phyloP scores from a whole-genome alignment of 2,113 vertebrate genomes.

The Syngnathoides biaculeatus region DNA sequence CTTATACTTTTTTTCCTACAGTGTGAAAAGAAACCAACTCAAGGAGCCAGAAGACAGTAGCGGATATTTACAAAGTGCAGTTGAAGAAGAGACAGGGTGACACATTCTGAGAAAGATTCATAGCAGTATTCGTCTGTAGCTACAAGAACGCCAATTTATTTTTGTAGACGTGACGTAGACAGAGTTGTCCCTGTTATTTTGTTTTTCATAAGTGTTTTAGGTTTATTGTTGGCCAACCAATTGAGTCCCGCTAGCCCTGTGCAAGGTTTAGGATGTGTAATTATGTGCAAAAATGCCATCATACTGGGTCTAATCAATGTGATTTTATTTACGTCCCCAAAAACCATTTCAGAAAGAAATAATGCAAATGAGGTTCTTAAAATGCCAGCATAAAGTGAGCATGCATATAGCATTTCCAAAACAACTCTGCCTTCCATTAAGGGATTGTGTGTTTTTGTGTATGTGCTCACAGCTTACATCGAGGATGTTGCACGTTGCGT shows the following conservation, averaged over 20 bases:
- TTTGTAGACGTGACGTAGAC: too few species aligned
- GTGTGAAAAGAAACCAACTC: too few species aligned
- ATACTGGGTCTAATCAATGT: background rate
- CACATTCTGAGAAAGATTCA: too few species aligned
- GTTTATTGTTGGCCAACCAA: background rate
- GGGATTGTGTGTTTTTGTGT: slow-evolving; percentile 11
- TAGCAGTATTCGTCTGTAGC: too few species aligned
- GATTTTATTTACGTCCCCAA: background rate
- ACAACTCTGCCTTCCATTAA: background rate
- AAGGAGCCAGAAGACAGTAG: too few species aligned
- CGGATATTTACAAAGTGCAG: too few species aligned
- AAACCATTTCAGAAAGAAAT: background rate
- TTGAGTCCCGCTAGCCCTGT: background rate
- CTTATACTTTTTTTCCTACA: too few species aligned
- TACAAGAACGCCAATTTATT: too few species aligned
- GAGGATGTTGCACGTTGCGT: slow-evolving; percentile 96
- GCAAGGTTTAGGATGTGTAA: background rate
- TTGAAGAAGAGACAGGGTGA: too few species aligned
- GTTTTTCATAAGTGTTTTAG: background rate
- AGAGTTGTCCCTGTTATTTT: background rate
- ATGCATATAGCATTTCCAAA: background rate
- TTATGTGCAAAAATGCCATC: background rate
- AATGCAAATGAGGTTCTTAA: background rate
- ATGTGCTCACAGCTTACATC: slow-evolving; percentile 82
- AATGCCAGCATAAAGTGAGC: background rate